These are phyloP conservation scores for Lonchura striata DNA, from an alignment of 2,113 vertebrate genomes.

Conservation along the genomic window DNA sequence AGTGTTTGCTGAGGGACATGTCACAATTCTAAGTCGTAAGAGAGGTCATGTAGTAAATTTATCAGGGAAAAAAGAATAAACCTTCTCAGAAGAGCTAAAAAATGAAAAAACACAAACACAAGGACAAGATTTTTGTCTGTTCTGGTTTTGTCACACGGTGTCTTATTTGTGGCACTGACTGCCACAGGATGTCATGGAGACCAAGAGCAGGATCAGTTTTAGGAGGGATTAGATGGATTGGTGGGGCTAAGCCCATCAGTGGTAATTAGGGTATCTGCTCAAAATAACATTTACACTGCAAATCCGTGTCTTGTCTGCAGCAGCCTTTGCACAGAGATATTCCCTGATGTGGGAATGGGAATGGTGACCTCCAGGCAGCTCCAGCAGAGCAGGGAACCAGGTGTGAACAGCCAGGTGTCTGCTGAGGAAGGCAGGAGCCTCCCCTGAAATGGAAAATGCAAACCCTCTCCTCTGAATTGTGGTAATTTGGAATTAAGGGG, in stretches of 20 bases:
- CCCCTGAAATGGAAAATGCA: neutral
- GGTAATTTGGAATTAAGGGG: neutral
- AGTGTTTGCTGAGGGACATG: neutral
- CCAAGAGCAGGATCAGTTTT: neutral
- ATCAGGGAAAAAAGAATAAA: neutral
- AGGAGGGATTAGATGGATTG: neutral
- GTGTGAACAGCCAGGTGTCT: neutral
- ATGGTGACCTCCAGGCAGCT: neutral
- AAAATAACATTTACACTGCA: neutral
- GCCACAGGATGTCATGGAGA: neutral
- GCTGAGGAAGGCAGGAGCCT: neutral
- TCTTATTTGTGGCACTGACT: neutral
- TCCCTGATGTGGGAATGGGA: neutral
- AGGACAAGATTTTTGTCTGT: too few relatives aligned
- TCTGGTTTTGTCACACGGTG: neutral
- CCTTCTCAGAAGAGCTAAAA: neutral
- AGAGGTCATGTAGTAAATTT: neutral
- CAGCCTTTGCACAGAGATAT: neutral
- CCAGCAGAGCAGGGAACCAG: neutral
- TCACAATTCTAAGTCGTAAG: accelerated
- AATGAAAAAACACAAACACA: neutral
- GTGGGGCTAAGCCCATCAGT: neutral
- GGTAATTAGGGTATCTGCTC: neutral
- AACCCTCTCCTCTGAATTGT: neutral
- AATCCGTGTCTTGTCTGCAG: accelerated